A percentile compares a stretch with the other conserved stretches of the same genome.
Conservation (phyloP, 2,113 vertebrate genomes). For the Datnioides undecimradiatus region DNA sequence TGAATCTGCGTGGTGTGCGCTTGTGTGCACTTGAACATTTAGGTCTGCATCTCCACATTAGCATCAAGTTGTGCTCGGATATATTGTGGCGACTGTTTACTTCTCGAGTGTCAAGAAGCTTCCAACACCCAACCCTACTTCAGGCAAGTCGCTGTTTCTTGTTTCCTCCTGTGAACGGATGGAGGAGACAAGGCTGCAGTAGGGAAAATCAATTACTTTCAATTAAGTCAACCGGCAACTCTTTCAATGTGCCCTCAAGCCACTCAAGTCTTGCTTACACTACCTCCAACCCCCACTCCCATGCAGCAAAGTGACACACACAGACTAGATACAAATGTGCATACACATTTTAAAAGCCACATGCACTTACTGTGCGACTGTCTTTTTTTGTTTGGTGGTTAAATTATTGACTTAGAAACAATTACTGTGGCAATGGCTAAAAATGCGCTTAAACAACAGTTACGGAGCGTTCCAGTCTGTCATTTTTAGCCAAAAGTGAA, state of each 20-base stretch:
- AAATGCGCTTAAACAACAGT: slow-evolving; percentile 20
- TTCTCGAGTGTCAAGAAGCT: slow-evolving; percentile 66
- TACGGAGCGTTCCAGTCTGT: slow-evolving; percentile 4
- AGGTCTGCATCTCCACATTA: slow-evolving; percentile 49
- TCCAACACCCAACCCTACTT: slow-evolving; percentile 56
- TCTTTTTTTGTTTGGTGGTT: slow-evolving; percentile 50
- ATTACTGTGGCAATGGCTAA: slow-evolving; percentile 33
- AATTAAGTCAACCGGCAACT: slow-evolving; percentile 96
- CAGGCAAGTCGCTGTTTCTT: slow-evolving; percentile 88
- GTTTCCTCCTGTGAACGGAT: slow-evolving; percentile 83
- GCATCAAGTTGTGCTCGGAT: slow-evolving; percentile 55
- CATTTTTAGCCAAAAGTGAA: slow-evolving; percentile 17
- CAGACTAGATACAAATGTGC: slow-evolving; percentile 3
- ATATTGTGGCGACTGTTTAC: slow-evolving; percentile 51
- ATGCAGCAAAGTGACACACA: slow-evolving; percentile 52
- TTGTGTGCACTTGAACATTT: slow-evolving; percentile 11
- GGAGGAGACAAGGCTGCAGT: slow-evolving; percentile 86
- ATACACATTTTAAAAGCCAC: slow-evolving; percentile 41
- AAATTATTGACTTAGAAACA: slow-evolving; percentile 59
- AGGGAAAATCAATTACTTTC: slow-evolving; percentile 91
- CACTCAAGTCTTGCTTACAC: slow-evolving; percentile 62
- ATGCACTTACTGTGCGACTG: slow-evolving; percentile 42
- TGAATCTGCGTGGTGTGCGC: slow-evolving; percentile 9
- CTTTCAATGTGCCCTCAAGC: slow-evolving; percentile 88
- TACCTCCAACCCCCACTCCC: slow-evolving; percentile 55